Percentiles rank a stretch among this genome's conserved stretches.
Evolutionary conservation across 2,888 invertebrate genomes (phyloP).

Genomic region (Protodeltote pygarga): DNA sequence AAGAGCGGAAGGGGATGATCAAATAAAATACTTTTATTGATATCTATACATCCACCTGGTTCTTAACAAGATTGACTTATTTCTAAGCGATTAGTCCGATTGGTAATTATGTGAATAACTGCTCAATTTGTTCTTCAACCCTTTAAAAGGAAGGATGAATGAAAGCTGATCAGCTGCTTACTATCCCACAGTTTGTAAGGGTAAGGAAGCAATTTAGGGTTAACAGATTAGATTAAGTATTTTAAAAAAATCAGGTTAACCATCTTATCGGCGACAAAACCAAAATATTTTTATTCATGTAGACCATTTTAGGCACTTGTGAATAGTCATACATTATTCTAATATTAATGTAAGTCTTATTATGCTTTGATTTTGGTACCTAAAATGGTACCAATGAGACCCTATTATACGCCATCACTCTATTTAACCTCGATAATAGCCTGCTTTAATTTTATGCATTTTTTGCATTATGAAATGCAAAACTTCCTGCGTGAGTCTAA

Average conservation of each 20-base stretch:
- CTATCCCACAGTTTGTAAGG: constrained; percentile 32
- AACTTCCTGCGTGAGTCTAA: no score
- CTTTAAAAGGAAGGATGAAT: constrained; percentile 17
- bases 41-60: constrained; percentile 38
- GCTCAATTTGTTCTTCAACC: constrained; percentile 44
- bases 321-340: no score
- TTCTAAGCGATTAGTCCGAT: constrained; percentile 39
- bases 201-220: constrained; percentile 13
- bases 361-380: no score
- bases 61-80: constrained; percentile 44
- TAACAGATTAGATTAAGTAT: constrained; percentile 5
- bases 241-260: background rate
- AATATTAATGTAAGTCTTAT: no score
- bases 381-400: no score
- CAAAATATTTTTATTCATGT: constrained; percentile 13
- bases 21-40: constrained; percentile 49
- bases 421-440: no score
- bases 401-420: no score
- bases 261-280: constrained; percentile 2
- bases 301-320: no score
- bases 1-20: no score
- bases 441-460: no score
- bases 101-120: constrained; percentile 39
- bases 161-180: constrained; percentile 22
- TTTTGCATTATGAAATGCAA: no score